Evolutionary conservation across 2,797 vertebrate genomes (phyloP).

Genomic region (Channa striata): DNA sequence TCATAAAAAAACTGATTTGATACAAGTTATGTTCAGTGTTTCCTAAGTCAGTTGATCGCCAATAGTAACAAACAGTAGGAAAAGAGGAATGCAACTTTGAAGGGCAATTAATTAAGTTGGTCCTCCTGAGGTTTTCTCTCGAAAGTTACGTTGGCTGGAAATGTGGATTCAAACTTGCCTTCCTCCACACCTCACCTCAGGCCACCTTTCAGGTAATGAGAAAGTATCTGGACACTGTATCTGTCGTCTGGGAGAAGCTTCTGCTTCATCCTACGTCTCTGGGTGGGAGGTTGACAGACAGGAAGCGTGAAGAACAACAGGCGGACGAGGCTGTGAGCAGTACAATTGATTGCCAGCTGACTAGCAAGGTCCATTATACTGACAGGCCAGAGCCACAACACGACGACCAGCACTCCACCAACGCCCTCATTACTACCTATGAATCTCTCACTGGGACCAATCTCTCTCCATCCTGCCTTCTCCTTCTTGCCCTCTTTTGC

Average conservation of each 20-base stretch:
- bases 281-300: slow-evolving; percentile 77
- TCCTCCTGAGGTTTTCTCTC: slow-evolving; percentile 10
- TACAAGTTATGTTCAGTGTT: not conserved
- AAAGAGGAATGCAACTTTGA: slow-evolving; percentile 10
- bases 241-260: slow-evolving; percentile 66
- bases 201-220: slow-evolving; percentile 74
- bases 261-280: slow-evolving; percentile 68
- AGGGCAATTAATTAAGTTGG: slow-evolving; percentile 29
- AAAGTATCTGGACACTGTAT: slow-evolving; percentile 69
- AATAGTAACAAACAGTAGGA: slow-evolving; percentile 8
- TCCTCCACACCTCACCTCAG: slow-evolving; percentile 55
- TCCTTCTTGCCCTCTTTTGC: slow-evolving; percentile 12
- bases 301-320: slow-evolving; percentile 78
- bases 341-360: slow-evolving; percentile 77
- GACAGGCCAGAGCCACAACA: slow-evolving; percentile 74
- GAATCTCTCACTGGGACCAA: slow-evolving; percentile 74
- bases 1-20: not conserved
- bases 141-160: slow-evolving; percentile 25
- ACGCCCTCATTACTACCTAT: slow-evolving; percentile 77
- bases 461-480: slow-evolving; percentile 37
- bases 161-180: slow-evolving; percentile 35
- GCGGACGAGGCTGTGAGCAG: slow-evolving; percentile 63
- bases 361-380: slow-evolving; percentile 78
- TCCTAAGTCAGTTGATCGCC: slow-evolving; percentile 6
- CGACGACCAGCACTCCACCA: slow-evolving; percentile 65